phyloP scores from a whole-genome alignment of 2,113 vertebrate genomes.

The Osmerus mordax region DNA sequence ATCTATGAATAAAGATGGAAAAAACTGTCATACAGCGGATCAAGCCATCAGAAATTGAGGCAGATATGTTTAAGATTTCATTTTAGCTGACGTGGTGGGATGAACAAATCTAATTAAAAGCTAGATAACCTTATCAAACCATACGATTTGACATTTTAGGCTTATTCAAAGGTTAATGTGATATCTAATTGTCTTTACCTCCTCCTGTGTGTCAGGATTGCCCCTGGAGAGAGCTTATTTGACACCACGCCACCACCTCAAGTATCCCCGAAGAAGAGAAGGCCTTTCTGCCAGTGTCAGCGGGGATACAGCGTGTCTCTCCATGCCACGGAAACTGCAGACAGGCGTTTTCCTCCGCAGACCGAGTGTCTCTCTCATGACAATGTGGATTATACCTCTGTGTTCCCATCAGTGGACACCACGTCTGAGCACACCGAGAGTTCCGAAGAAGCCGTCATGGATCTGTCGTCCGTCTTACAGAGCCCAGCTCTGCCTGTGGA shows the following conservation, averaged over 20 bases:
- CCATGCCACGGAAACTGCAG: background rate
- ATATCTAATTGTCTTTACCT: slow-evolving; percentile 41
- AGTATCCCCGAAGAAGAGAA: slow-evolving; percentile 42
- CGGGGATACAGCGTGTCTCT: slow-evolving; percentile 41
- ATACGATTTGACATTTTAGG: too few relatives aligned
- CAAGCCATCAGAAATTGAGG: too few relatives aligned
- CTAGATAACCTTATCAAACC: too few relatives aligned
- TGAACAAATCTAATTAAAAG: too few relatives aligned
- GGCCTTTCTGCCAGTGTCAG: slow-evolving; percentile 70
- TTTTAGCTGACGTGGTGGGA: too few relatives aligned
- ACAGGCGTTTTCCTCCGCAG: slow-evolving; percentile 30
- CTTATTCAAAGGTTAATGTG: slow-evolving; percentile 35
- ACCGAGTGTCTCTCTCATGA: slow-evolving; percentile 19
- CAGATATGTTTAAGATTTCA: too few relatives aligned
- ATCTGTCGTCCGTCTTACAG: background rate
- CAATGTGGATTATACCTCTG: slow-evolving; percentile 69
- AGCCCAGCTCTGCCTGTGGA: slow-evolving; percentile 15
- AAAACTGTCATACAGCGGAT: too few relatives aligned
- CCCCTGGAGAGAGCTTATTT: slow-evolving; percentile 76
- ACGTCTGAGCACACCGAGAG: slow-evolving; percentile 67
- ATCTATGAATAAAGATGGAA: too few relatives aligned
- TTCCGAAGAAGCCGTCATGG: slow-evolving; percentile 11
- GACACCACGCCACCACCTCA: slow-evolving; percentile 57
- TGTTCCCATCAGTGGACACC: slow-evolving; percentile 75
- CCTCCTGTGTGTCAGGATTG: slow-evolving; percentile 63